Evolutionary conservation across 2,888 invertebrate genomes (phyloP), one percentile per base, ranked within the genome.

Genomic region (Agonopterix arenella): DNA sequence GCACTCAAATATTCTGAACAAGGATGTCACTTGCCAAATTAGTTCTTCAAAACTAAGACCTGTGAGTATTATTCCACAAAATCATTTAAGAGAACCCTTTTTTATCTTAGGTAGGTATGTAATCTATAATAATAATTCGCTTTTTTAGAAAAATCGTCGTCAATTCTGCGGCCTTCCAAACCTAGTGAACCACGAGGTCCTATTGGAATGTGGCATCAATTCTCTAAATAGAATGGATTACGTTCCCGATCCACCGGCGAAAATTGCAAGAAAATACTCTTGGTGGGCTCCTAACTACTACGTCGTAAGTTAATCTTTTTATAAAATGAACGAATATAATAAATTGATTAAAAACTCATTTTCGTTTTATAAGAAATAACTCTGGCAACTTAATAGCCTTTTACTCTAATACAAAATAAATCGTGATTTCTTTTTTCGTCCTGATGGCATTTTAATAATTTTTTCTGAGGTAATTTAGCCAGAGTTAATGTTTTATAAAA

Each of bases 11-110:
- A 49, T 60, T 38, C 50, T 60, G 49, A 61, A 57, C 37, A 62
- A 51, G 47, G 58, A 66, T 36, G 53, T 68, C 11, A 55, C 68
- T 41, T 88, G 88, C 51, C 84, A 84, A 61, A 80, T 85, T 18
- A 85, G 82, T 54, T 73, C 84, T 2, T 83, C 85, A 1, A 81
- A 75, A 59, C 75, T 63, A 9, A 70, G 80, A 57, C 81, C 84
- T 36, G 88, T 86, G 53, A 74, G 84, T 73, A 48, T 45, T 48
- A 28, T 28, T 44, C 8, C 13, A n/a, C 3, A 43, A 42, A 42
- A 7, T n/a, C n/a, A n/a, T n/a, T n/a, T 42, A n/a, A 38, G 4
- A 38, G 2, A 38, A 38, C 1, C 40, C 40, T n/a, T 38, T 38
- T 18, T 18, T 18, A 18, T 18, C 4, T 18, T 18, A 18, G 18